phyloP scores from a whole-genome alignment of 2,888 invertebrate genomes.

The Erannis defoliaria region DNA sequence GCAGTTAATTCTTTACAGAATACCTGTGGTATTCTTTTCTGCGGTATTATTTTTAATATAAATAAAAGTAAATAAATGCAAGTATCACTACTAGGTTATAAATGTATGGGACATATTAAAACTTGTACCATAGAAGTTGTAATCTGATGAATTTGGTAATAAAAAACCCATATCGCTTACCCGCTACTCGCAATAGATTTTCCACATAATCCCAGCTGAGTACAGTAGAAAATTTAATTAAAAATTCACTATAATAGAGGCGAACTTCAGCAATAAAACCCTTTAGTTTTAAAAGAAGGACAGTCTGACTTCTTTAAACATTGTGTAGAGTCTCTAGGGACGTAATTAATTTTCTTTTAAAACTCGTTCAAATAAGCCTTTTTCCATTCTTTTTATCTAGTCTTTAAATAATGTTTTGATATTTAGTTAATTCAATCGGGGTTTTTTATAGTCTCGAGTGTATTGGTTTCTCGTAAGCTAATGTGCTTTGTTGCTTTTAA shows the following conservation, averaged over 20 bases:
- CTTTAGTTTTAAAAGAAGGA: conserved; percentile 3
- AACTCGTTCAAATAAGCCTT: not conserved
- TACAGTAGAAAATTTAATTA: not conserved
- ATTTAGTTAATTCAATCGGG: no score
- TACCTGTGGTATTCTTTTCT: no score
- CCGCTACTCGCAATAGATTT: not conserved
- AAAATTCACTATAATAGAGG: not conserved
- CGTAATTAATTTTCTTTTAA: conserved; percentile 4
- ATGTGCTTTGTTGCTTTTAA: no score
- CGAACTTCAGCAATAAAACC: conserved; percentile 37
- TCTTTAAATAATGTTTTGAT: not conserved
- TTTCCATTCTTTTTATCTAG: not conserved
- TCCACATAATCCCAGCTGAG: not conserved
- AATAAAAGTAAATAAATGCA: no score
- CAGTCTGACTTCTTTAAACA: conserved; percentile 13
- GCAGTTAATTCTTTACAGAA: no score
- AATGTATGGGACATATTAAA: no score
- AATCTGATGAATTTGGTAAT: not conserved
- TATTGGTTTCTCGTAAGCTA: no score
- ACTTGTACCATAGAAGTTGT: not conserved
- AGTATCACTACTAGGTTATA: no score
- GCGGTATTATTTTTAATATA: no score
- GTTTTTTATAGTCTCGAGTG: no score
- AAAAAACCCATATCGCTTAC: not conserved
- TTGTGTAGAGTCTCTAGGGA: not conserved